Conservation (phyloP, 2,888 invertebrate genomes). For the Brachynemurus nebulosus region DNA sequence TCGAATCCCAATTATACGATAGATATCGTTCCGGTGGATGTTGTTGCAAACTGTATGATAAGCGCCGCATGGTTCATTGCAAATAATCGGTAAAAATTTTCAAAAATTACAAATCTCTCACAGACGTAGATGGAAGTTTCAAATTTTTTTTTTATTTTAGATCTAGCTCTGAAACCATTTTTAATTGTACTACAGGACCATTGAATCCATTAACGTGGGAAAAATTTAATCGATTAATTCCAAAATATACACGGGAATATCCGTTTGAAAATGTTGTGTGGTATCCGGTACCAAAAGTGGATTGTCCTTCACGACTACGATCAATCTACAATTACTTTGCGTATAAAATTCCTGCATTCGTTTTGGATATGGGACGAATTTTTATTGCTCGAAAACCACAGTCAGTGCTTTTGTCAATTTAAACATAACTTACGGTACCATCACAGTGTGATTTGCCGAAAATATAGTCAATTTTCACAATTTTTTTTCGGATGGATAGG, state of each 20-base stretch:
- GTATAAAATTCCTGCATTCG: no score
- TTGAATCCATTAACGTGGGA: neutral
- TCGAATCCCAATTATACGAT: neutral
- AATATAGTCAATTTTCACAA: no score
- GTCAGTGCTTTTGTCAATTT: no score
- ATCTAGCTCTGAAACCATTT: neutral
- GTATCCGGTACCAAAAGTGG: neutral
- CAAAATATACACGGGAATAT: neutral
- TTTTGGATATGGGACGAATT: no score
- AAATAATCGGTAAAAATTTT: neutral
- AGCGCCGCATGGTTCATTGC: neutral
- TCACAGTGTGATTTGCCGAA: no score
- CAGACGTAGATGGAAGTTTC: no score
- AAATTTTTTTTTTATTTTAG: neutral
- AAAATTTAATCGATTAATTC: neutral
- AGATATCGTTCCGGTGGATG: neutral
- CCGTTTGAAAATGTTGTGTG: neutral
- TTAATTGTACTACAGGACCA: neutral
- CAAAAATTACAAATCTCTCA: no score
- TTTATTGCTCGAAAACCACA: no score
- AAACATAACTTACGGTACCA: no score
- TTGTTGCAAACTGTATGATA: neutral
- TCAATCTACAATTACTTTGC: no score
- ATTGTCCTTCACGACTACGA: no score
- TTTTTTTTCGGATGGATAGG: no score